These are phyloP conservation scores for Mactra quadrangularis DNA, from an alignment of 1,140 invertebrate species.

Conservation along the genomic window DNA sequence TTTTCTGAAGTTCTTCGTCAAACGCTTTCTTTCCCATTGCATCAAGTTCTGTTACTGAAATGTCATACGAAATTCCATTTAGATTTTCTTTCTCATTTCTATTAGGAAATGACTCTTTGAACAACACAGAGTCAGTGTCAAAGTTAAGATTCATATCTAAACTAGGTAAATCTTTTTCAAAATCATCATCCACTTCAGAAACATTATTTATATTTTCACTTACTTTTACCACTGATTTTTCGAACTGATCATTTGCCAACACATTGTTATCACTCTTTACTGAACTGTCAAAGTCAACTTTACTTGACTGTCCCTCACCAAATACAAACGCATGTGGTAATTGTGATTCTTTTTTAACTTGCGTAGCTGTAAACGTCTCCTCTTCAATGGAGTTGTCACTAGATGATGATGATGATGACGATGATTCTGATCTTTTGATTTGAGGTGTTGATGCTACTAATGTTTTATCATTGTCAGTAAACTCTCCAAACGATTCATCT, in stretches of 20 bases:
- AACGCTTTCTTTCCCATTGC: constrained; percentile 60
- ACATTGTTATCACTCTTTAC: no score
- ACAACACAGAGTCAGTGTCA: constrained; percentile 64
- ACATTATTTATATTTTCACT: constrained; percentile 19
- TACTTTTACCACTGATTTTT: neutral
- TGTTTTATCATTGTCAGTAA: neutral
- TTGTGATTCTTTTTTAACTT: neutral
- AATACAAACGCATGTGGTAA: no score
- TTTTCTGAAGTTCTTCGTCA: constrained; percentile 62
- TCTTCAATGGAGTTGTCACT: constrained; percentile 57
- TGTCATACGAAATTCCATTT: constrained; percentile 68
- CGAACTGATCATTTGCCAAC: neutral
- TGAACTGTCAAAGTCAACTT: no score
- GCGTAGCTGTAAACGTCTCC: constrained; percentile 61
- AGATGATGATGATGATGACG: no score
- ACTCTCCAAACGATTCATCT: constrained; percentile 2
- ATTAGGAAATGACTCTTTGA: constrained; percentile 63
- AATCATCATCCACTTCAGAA: constrained; percentile 37
- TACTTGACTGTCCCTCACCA: no score
- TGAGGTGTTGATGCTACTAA: neutral
- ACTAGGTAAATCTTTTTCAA: constrained; percentile 57
- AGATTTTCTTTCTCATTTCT: constrained; percentile 64
- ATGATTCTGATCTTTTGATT: neutral
- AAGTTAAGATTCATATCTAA: constrained; percentile 63
- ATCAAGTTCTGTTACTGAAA: constrained; percentile 69